Percentiles rank a stretch among this genome's conserved stretches.
phyloP scores from a whole-genome alignment of 2,113 vertebrate species.

The Xyrauchen texanus region DNA sequence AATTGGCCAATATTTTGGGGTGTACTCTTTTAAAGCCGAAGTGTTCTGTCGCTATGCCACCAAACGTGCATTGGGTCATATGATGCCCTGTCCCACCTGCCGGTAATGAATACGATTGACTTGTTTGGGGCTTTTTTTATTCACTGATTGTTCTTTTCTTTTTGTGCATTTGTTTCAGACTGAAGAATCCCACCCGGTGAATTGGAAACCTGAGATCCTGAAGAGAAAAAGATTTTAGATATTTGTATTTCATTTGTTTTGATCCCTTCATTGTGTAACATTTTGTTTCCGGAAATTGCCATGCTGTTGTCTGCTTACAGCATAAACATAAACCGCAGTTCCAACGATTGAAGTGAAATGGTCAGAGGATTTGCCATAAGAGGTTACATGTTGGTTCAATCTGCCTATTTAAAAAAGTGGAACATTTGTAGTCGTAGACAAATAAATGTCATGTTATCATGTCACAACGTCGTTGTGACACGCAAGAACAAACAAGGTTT shows the following conservation, averaged over 20 bases:
- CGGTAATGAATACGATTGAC: too few relatives aligned
- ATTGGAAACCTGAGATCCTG: constrained; percentile 98
- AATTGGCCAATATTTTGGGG: too few relatives aligned
- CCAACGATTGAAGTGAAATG: background rate
- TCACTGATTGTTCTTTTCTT: background rate
- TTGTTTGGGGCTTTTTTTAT: background rate
- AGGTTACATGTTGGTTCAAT: background rate
- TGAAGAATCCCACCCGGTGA: constrained; percentile 95
- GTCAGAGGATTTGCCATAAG: background rate
- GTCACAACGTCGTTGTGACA: too few relatives aligned
- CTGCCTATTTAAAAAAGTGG: background rate
- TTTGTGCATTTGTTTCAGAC: constrained; percentile 76
- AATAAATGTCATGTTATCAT: too few relatives aligned
- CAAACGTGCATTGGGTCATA: too few relatives aligned
- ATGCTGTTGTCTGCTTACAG: constrained; percentile 10
- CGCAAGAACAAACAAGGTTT: too few relatives aligned
- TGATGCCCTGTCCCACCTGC: too few relatives aligned
- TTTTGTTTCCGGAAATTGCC: too few relatives aligned
- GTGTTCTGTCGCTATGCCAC: too few relatives aligned
- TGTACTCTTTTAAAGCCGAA: too few relatives aligned
- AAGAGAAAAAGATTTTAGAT: constrained; percentile 92
- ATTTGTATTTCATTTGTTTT: constrained; percentile 26
- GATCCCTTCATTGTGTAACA: background rate
- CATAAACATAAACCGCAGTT: background rate
- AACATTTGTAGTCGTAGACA: background rate